Evolutionary conservation across 2,113 vertebrate genomes (phyloP).

Genomic region (Pollimyrus isidori): DNA sequence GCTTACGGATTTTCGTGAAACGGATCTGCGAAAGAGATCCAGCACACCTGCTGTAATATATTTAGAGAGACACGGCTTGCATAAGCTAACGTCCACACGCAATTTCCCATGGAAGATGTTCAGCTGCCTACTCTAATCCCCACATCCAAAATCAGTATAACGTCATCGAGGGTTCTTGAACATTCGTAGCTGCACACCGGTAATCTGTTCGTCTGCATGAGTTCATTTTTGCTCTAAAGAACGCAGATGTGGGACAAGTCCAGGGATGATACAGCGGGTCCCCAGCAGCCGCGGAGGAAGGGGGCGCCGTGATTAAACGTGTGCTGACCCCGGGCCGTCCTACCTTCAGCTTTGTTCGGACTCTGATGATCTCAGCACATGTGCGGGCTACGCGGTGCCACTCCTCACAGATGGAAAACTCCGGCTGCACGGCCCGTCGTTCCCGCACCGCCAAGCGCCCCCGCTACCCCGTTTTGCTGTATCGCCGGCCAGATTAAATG

Average conservation of each 20-base stretch:
- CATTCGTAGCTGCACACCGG: neutral
- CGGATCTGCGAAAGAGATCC: neutral
- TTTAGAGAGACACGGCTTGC: neutral
- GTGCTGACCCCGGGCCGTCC: neutral
- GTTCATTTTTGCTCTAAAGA: neutral
- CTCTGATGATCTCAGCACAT: neutral
- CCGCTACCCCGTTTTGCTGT: neutral
- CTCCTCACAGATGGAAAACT: neutral
- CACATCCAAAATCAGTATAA: neutral
- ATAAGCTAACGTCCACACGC: neutral
- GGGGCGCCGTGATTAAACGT: neutral
- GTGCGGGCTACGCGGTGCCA: neutral
- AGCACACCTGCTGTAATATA: neutral
- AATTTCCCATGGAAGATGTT: neutral
- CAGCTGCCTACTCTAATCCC: neutral
- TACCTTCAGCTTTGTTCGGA: constrained; percentile 15
- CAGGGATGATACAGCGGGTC: neutral
- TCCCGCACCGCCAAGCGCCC: neutral
- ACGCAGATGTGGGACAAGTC: neutral
- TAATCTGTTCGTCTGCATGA: neutral
- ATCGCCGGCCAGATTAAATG: neutral
- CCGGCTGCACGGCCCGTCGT: neutral
- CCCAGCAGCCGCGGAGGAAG: neutral
- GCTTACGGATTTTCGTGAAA: neutral
- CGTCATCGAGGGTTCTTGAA: neutral